A percentile compares a stretch with the other conserved stretches of the same genome.
These are phyloP conservation scores for Drosophila neocordata DNA, from an alignment of 1,140 invertebrate species.

Conservation along the genomic window DNA sequence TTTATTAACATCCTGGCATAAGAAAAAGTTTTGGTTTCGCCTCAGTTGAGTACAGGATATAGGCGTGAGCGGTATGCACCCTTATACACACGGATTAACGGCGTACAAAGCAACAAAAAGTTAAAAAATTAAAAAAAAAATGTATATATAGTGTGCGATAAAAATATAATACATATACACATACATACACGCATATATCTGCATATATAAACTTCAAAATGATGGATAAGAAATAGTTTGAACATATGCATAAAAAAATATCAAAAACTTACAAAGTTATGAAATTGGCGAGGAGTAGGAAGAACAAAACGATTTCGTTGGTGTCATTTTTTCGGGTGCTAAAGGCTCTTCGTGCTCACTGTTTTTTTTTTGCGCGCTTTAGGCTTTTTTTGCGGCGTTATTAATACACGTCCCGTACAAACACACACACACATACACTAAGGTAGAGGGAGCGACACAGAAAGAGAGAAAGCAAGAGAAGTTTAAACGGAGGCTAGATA, in stretches of 20 bases:
- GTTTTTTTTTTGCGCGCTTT: slow-evolving; percentile 81
- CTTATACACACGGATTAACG: background rate
- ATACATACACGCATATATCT: slow-evolving; percentile 25
- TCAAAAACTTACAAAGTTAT: slow-evolving; percentile 20
- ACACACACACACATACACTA: slow-evolving; percentile 21
- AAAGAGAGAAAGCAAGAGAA: slow-evolving; percentile 7
- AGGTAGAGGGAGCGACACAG: slow-evolving; percentile 10
- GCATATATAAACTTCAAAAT: slow-evolving; percentile 28
- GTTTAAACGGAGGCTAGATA: slow-evolving; percentile 22
- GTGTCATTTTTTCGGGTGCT: slow-evolving; percentile 72
- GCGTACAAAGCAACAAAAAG: slow-evolving; percentile 6
- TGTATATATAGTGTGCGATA: slow-evolving; percentile 30
- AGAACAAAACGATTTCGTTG: slow-evolving; percentile 9
- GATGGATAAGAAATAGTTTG: slow-evolving; percentile 34
- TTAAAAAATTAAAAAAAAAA: background rate
- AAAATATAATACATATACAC: slow-evolving; percentile 19
- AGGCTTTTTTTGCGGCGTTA: slow-evolving; percentile 57
- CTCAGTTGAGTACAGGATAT: slow-evolving; percentile 76
- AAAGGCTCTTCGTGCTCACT: slow-evolving; percentile 75
- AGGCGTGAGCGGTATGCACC: slow-evolving; percentile 63
- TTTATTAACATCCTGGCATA: slow-evolving; percentile 38
- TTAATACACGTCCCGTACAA: slow-evolving; percentile 58
- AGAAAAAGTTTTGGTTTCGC: slow-evolving; percentile 42
- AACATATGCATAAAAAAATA: slow-evolving; percentile 20
- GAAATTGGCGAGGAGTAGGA: background rate